Evolutionary conservation across 2,113 vertebrate genomes (phyloP), one percentile per base, ranked within the genome.

Genomic region (Prolemur simus): DNA sequence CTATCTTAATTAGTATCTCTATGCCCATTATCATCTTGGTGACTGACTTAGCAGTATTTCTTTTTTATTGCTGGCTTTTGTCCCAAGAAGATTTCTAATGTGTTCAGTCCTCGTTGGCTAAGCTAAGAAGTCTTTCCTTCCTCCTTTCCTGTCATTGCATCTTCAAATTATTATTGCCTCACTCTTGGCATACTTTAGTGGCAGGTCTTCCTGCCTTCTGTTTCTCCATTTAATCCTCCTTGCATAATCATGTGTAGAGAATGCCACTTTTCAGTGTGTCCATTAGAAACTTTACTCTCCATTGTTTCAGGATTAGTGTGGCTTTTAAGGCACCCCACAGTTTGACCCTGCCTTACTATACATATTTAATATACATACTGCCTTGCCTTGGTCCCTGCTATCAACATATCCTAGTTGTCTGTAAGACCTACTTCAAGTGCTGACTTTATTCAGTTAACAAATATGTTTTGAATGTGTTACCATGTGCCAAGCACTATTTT

Each of bases 1-100:
- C 92, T 81, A 37, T 86, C 37, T 96, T 93, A 25, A 37, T 80
- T 88, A 63, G 27, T 77, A 80, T 88, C 42, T 96, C 39, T 84
- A 0, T 83, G 25, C 63, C 1, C 45, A 21, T 54, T 84, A 45
- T 89, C 82, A 80, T 82, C 68, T 54, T 86, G 39, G 54, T 91
- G 83, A 92, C 52, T 74, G 86, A 73, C 45, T 71, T 74, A 83
- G 58, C 49, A 78, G 12, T 86, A 49, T 76, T 96, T 21, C 42
- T 52, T 93, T 73, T 78, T 82, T 58, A 58, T 9, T 60, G 47
- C 52, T 80, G 12, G 23, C 27, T 82, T 92, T 97, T 47, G 10
- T 83, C 54, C 78, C 73, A 52, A 73, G 66, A 68, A 39, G 39
- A 73, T 89, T 95, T 96, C 39, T 89, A 17, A 77, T 82, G 42